These are phyloP conservation scores for Steinernema scapterisci DNA, from an alignment of 2,888 invertebrate genomes.

Conservation along the genomic window DNA sequence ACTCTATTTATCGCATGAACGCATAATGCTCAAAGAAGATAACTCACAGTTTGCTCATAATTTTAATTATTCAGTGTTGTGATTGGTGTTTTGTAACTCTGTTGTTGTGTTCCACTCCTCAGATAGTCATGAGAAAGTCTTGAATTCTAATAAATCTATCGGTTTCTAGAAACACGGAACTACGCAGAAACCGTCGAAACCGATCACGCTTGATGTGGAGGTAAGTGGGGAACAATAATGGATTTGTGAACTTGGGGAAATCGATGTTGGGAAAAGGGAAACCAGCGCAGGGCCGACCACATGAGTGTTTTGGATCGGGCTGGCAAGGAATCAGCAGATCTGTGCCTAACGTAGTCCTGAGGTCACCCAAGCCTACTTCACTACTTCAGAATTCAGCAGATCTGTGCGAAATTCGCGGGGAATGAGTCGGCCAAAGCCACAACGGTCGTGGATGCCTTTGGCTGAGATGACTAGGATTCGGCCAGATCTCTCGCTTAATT, in stretches of 20 bases:
- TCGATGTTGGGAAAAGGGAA: neutral
- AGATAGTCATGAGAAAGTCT: conserved; percentile 25
- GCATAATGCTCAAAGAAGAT: conserved; percentile 1
- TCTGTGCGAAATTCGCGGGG: too few species aligned
- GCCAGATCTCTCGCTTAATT: too few species aligned
- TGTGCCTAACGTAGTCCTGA: too few species aligned
- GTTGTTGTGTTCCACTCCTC: conserved; percentile 18
- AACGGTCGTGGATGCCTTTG: too few species aligned
- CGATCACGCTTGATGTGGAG: conserved; percentile 85
- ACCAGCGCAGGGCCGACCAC: too few species aligned
- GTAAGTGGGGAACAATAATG: conserved; percentile 66
- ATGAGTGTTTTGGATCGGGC: too few species aligned
- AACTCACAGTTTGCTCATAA: conserved; percentile 3
- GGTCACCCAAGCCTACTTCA: too few species aligned
- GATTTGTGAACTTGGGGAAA: conserved; percentile 8
- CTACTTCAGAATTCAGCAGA: too few species aligned
- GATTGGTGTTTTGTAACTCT: conserved; percentile 14
- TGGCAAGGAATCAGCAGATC: too few species aligned
- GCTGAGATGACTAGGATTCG: too few species aligned
- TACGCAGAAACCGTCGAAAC: conserved; percentile 85
- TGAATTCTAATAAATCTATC: conserved; percentile 27
- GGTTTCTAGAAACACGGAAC: conserved; percentile 87
- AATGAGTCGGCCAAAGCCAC: too few species aligned
- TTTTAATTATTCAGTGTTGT: conserved; percentile 12
- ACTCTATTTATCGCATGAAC: neutral